Percentiles rank a stretch among this genome's conserved stretches.
Evolutionary conservation across 2,113 vertebrate genomes (phyloP).

Genomic region (Procavia capensis): DNA sequence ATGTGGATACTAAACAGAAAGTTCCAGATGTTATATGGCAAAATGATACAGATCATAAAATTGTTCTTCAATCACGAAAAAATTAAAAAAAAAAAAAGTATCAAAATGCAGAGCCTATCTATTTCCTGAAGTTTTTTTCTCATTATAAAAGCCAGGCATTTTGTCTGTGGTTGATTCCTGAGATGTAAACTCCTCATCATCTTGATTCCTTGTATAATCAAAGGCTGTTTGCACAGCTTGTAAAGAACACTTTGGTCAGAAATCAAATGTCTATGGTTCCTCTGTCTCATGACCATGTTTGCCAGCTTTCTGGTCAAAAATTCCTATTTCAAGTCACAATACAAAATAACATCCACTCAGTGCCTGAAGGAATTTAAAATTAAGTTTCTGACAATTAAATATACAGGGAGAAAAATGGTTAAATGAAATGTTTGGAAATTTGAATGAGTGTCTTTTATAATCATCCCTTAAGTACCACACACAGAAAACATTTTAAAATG

Average conservation of each 20-base stretch:
- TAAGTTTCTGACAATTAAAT: slow-evolving; percentile 48
- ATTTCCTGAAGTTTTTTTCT: neutral
- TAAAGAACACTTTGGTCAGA: slow-evolving; percentile 28
- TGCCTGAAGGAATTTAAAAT: slow-evolving; percentile 12
- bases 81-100: neutral
- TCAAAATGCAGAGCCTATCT: neutral
- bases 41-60: too few species aligned
- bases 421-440: slow-evolving; percentile 9
- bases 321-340: slow-evolving; percentile 56
- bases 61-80: too few species aligned
- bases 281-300: slow-evolving; percentile 4
- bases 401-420: neutral
- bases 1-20: too few species aligned
- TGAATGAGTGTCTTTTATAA: neutral
- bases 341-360: neutral
- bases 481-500: neutral
- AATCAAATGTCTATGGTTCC: slow-evolving; percentile 43
- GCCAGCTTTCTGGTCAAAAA: slow-evolving; percentile 12
- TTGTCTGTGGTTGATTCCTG: neutral
- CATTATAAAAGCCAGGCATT: slow-evolving; percentile 36
- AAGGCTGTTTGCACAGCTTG: slow-evolving; percentile 58
- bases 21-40: too few species aligned
- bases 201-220: slow-evolving; percentile 32
- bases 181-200: slow-evolving; percentile 43
- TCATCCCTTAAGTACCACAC: neutral